Evolutionary conservation across 2,888 invertebrate genomes (phyloP).

Genomic region (Thalpophila matura): DNA sequence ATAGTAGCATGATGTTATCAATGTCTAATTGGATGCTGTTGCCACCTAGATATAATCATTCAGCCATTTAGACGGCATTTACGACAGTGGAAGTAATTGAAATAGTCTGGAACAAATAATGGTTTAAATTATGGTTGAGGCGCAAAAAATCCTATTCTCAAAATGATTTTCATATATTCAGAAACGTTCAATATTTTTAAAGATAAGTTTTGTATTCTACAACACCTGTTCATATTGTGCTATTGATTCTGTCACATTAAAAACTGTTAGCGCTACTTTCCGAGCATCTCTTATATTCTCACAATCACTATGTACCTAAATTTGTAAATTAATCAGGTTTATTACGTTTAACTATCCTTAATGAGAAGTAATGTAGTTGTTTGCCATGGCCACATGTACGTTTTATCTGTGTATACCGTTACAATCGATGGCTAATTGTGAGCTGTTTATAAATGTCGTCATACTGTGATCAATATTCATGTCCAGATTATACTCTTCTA

Average conservation of each 20-base stretch:
- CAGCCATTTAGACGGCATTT: slow-evolving; percentile 13
- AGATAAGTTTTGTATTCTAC: neutral
- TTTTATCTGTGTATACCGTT: slow-evolving; percentile 72
- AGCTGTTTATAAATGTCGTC: slow-evolving; percentile 83
- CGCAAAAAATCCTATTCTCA: too few relatives aligned
- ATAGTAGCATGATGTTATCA: slow-evolving; percentile 35
- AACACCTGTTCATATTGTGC: slow-evolving; percentile 10
- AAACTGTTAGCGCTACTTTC: slow-evolving; percentile 28
- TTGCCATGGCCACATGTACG: slow-evolving; percentile 58
- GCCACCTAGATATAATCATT: slow-evolving; percentile 28
- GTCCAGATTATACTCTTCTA: slow-evolving; percentile 83
- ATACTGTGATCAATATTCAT: slow-evolving; percentile 86
- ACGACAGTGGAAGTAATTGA: neutral
- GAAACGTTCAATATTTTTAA: too few relatives aligned
- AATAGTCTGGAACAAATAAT: too few relatives aligned
- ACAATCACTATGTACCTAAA: slow-evolving; percentile 35
- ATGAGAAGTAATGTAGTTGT: slow-evolving; percentile 67
- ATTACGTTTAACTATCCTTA: slow-evolving; percentile 56
- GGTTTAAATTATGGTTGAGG: too few relatives aligned
- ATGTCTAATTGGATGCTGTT: slow-evolving; percentile 41
- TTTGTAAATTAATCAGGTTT: slow-evolving; percentile 52
- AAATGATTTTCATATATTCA: too few relatives aligned
- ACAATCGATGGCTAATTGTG: slow-evolving; percentile 77
- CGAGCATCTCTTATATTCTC: slow-evolving; percentile 35
- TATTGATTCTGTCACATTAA: slow-evolving; percentile 25